Conservation (phyloP, 2,888 invertebrate genomes). For the Ichneumon xanthorius region DNA sequence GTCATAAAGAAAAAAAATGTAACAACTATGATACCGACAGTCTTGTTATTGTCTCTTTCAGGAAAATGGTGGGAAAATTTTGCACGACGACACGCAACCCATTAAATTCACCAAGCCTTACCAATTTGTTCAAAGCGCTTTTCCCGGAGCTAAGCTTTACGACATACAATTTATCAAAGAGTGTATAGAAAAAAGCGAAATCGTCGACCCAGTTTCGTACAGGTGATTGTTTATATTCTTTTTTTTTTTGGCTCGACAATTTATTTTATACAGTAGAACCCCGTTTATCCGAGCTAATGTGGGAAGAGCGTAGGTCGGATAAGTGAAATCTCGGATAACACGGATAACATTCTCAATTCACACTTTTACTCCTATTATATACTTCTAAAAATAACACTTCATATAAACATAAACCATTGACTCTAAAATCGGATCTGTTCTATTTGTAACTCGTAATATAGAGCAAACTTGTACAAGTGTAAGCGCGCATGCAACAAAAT, state of each 20-base stretch:
- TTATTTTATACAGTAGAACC: not conserved
- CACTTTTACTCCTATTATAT: no score
- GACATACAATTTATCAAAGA: not conserved
- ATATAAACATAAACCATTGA: no score
- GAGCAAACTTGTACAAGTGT: no score
- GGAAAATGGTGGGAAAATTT: not conserved
- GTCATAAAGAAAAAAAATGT: no score
- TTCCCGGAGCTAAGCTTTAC: not conserved
- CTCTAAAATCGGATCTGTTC: no score
- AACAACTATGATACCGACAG: not conserved
- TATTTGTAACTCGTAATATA: no score
- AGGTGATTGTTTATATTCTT: not conserved
- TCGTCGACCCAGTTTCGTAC: not conserved
- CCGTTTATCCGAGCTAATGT: no score
- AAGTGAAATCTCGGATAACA: no score
- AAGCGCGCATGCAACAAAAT: no score
- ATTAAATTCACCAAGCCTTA: not conserved
- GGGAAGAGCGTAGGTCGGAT: no score
- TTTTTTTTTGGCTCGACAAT: not conserved
- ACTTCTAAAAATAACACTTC: no score
- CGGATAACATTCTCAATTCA: no score
- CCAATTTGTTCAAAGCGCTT: not conserved
- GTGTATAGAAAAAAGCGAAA: not conserved
- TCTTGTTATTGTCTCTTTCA: not conserved
- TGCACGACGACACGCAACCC: not conserved